Evolutionary conservation across 2,797 vertebrate genomes (phyloP), one percentile per base, ranked within the genome.

Genomic region (Enteromius fasciolatus): DNA sequence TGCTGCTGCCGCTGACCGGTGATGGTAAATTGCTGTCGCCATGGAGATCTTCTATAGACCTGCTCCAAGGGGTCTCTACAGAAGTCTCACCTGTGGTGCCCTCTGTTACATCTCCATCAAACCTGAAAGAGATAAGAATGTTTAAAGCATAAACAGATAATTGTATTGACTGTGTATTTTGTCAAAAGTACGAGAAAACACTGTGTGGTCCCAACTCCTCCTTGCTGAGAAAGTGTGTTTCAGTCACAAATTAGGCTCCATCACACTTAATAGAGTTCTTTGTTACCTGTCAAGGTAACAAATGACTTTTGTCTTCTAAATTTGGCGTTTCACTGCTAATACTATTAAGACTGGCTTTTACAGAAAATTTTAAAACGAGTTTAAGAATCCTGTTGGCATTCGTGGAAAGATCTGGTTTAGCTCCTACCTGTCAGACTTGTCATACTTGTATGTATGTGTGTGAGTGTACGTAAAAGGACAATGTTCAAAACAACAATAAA

Each of bases 31-130:
- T 97, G 85, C 95, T 96, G 89, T 98, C 97, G 17, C 97, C 93
- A 87, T 98, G 97, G 87, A 99, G 94, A 91, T 99, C 97, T 90
- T 99, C 97, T 1, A 99, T 99, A 28, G 97, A 99, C 6, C 97
- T 91, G 83, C 97, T 99, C 97, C 97, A 99, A 6, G 97, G 96
- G 63, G 97, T 98, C 82, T 99, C 97, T 80, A 98, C 93, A 0
- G 96, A 96, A 12, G 92, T 95, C 74, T 98, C 97, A 73, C 96
- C 93, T 0, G 81, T 80, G 23, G 94, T 93, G 28, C 90, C 93
- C 85, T 99, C 97, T 25, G 95, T 87, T 76, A 94, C 95, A 75
- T 99, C 97, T 0, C 96, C 97, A 88, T 99, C 97, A 91, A 98
- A 98, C 39, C 97, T 99, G 88, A 46, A 44, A n/a, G 23, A 23